Evolutionary conservation across 2,888 invertebrate genomes (phyloP), one percentile per base, ranked within the genome.

Genomic region (Acanthopleura granulata): DNA sequence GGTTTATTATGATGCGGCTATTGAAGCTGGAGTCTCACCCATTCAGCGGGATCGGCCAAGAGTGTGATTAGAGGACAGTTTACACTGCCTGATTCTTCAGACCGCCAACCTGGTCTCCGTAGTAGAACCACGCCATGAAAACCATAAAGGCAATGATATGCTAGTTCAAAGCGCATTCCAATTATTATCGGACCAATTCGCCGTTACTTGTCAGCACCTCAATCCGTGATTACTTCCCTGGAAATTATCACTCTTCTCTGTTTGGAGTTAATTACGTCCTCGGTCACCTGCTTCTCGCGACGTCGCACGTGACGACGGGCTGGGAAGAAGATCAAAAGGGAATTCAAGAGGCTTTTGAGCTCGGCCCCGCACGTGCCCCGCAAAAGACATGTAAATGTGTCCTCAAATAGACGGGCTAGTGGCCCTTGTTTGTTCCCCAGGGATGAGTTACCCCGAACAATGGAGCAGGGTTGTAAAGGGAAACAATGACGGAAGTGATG

Each of bases 191-290:
- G 40, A 57, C n/a, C 22, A 12, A 57, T 57, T 57, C 57, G 18
- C 18, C n/a, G 57, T 57, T 57, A 57, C 57, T 57, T 57, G 57
- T 57, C 57, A 57, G n/a, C 57, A 57, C 57, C 57, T 57, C 57
- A 22, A 57, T n/a, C 57, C 57, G n/a, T 57, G 57, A 57, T 57
- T 57, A 57, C 57, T 57, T 57, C 57, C 57, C 57, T 57, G 57
- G 57, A 57, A 57, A 57, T 57, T 57, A 57, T 57, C 57, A 57
- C 57, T 57, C 57, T 57, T 57, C 57, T 57, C n/a, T 57, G n/a
- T n/a, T n/a, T n/a, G 57, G 22, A 57, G 57, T 57, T 57, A 57
- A 57, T 57, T 57, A 57, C 22, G 57, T 57, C 57, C 57, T 57
- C 22, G 57, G 57, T 57, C 57, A 57, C 57, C 57, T 57, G 57